Conservation (phyloP, 2,888 invertebrate species). For the Acrobasis suavella region DNA sequence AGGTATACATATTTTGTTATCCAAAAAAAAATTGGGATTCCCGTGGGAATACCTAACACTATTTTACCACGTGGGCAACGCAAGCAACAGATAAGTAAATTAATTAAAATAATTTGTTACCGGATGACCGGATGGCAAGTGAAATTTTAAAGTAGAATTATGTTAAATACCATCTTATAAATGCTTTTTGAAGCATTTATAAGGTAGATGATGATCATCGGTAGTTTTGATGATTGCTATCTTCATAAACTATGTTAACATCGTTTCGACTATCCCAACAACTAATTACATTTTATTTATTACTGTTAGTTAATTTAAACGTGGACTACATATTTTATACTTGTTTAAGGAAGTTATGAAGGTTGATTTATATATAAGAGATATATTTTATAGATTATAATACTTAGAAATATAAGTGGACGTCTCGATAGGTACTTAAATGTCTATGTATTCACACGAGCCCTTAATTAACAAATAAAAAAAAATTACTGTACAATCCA, state of each 20-base stretch:
- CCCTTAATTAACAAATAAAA: too few relatives aligned
- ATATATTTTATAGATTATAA: too few relatives aligned
- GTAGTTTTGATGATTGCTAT: constrained; percentile 1
- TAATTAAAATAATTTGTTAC: constrained; percentile 9
- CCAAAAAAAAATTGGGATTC: too few relatives aligned
- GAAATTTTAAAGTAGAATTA: constrained; percentile 12
- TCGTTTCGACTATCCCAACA: constrained; percentile 2
- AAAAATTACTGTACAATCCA: too few relatives aligned
- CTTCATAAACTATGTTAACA: not conserved
- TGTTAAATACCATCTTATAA: constrained; percentile 4
- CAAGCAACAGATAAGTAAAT: too few relatives aligned
- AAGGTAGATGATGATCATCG: too few relatives aligned
- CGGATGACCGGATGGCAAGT: constrained; percentile 1
- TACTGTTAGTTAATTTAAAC: constrained; percentile 2
- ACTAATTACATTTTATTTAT: constrained; percentile 6
- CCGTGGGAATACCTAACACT: too few relatives aligned
- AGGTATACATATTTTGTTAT: too few relatives aligned
- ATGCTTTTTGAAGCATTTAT: not conserved
- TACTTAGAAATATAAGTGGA: too few relatives aligned
- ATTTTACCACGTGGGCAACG: too few relatives aligned
- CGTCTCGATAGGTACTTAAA: too few relatives aligned
- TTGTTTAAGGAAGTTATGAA: constrained; percentile 11
- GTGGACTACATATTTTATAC: not conserved
- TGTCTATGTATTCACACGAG: too few relatives aligned
- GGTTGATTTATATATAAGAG: constrained; percentile 5